phyloP scores from a whole-genome alignment of 2,113 vertebrate genomes.

The Menidia beryllina region DNA sequence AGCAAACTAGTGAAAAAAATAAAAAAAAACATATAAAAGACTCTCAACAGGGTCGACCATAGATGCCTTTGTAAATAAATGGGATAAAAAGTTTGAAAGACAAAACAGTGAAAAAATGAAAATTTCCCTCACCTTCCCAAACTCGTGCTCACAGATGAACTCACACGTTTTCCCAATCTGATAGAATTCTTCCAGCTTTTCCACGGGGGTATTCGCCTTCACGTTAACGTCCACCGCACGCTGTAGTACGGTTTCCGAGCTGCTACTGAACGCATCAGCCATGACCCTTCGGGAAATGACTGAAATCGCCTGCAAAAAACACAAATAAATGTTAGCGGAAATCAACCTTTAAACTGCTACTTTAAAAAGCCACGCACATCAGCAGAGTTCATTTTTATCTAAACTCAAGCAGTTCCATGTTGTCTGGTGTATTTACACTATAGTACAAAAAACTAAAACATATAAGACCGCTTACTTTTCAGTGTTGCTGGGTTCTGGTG shows the following conservation, averaged over 20 bases:
- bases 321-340: accelerated
- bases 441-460: background rate
- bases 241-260: slow-evolving; percentile 74
- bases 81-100: too few species aligned
- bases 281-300: slow-evolving; percentile 32
- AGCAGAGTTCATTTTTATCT: too few species aligned
- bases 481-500: slow-evolving; percentile 13
- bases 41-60: too few species aligned
- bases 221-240: slow-evolving; percentile 54
- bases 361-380: too few species aligned
- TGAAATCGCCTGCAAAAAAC: slow-evolving; percentile 6
- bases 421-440: too few species aligned
- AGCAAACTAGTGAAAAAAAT: too few species aligned
- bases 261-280: slow-evolving; percentile 80
- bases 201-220: slow-evolving; percentile 18
- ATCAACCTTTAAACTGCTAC: too few species aligned
- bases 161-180: slow-evolving; percentile 75
- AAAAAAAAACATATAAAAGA: too few species aligned
- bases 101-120: background rate
- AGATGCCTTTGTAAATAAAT: too few species aligned
- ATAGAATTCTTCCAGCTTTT: slow-evolving; percentile 69
- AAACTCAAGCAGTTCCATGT: too few species aligned
- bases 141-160: slow-evolving; percentile 71
- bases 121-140: slow-evolving; percentile 66
- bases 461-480: background rate